Base-by-base conservation (phyloP, 2,888 invertebrate species). In the Epistrophella euchroma region DNA sequence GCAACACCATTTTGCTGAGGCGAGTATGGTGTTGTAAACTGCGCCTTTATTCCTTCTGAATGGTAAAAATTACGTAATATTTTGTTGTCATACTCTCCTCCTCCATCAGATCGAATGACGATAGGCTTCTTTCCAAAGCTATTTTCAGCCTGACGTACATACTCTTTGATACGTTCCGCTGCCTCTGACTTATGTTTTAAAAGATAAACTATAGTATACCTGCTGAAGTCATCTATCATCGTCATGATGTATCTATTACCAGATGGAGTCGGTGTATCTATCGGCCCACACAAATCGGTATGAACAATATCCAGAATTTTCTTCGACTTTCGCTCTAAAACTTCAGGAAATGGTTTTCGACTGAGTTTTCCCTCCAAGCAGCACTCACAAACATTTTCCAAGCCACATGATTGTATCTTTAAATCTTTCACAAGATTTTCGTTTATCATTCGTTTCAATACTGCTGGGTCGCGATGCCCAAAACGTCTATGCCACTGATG, bases 11-110 rank as follows among this genome's bases (percentile, higher is more conserved):
- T 68, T 52, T 68, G n/a, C 15, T 52, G 70, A 32, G 37, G 52
- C 17, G 70, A 55, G 37, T 55, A 55, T 25, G 52, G 19, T 17
- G 68, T 70, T 35, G 52, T 70, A 47, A 52, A 70, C 52, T 70
- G 52, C n/a, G 52, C 52, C 25, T 70, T 70, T 9, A 70, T 70
- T 19, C 70, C 70, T 55, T 70, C 13, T 13, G 40, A 6, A 25
- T 40, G 17, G 13, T 40, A 60, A 60, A 60, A 60, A 40, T 43
- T 6, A 17, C 15, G 15, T 25, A 60, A 60, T 11, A 17, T n/a
- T 17, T 37, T 60, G 60, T 40, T 25, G 37, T 60, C 22, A 45
- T 89, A 90, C 76, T 91, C 89, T 17, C 88, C 88, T 10, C 89
- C 71, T 37, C 62, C 37, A 72, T 82, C 76, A 17, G 75, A 71